Evolutionary conservation across 2,888 invertebrate genomes (phyloP), one percentile per base, ranked within the genome.

Genomic region (Cistogaster globosa): DNA sequence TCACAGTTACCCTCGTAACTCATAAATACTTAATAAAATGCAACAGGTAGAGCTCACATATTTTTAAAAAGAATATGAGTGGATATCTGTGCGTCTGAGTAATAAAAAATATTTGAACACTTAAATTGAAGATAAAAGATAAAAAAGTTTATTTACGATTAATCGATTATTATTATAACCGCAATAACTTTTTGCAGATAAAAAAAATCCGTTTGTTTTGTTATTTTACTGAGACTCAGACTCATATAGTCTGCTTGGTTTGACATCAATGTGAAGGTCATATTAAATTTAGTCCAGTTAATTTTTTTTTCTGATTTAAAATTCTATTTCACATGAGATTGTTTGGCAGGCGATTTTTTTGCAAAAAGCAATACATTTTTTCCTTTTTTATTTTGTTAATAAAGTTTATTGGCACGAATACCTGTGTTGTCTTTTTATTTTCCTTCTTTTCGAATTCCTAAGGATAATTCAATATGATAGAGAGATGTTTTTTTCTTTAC

Each of bases 121-220:
- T 48, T 22, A 8, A 57, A 26, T 38, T 36, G 60, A 16, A 62
- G 20, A 38, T 12, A 74, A 62, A 62, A 74, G 48, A 72, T 60
- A 60, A 48, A 48, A 48, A 42, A 63, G 16, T 55, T 74, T 26
- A 53, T 74, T 53, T 74, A 36, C 51, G 51, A 74, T 51, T 74
- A 55, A 74, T 55, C 63, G 63, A 74, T 74, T 74, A 53, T 63
- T 74, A 18, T 16, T 22, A 53, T n/a, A 36, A 53, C 53, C 26
- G 36, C 12, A 26, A 62, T 26, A 51, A n/a, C 18, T 53, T 68
- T 51, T 38, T 53, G 20, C 18, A 53, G 9, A 53, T 20, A 48
- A 45, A 48, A 48, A 48, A 16, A 48, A 5, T 32, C 45, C 16
- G n/a, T n/a, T 48, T 16, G n/a, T 48, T 48, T 14, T n/a, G 12